phyloP scores from a whole-genome alignment of 2,113 vertebrate species.

The Acrocephalus arundinaceus region DNA sequence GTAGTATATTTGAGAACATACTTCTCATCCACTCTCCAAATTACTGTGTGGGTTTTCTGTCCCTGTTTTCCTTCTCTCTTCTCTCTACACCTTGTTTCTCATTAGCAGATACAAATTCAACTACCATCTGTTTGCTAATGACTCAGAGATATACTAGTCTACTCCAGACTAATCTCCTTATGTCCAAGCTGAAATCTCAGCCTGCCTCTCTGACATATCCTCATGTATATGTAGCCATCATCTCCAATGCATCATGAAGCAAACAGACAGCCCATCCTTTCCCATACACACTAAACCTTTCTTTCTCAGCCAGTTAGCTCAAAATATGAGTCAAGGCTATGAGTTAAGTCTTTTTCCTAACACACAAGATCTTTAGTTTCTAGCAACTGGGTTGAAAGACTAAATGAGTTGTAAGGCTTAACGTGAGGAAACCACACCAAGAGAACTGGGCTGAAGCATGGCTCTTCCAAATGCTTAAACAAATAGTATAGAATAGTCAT shows the following conservation, averaged over 20 bases:
- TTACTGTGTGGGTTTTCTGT: slow-evolving; percentile 35
- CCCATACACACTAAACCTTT: background rate
- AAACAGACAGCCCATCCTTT: background rate
- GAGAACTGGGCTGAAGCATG: background rate
- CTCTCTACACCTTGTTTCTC: slow-evolving; percentile 43
- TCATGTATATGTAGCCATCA: background rate
- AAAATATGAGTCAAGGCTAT: background rate
- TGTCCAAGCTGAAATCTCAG: slow-evolving; percentile 33
- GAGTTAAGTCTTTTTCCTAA: background rate
- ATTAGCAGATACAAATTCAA: slow-evolving; percentile 47
- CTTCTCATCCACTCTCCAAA: background rate
- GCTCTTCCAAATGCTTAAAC: background rate
- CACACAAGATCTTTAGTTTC: background rate
- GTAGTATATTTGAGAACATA: background rate
- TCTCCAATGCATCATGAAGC: background rate
- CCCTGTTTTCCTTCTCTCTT: slow-evolving; percentile 34
- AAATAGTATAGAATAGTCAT: background rate
- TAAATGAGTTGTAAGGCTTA: background rate
- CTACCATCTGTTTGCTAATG: slow-evolving; percentile 62
- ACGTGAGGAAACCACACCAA: background rate
- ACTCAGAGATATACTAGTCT: slow-evolving; percentile 45
- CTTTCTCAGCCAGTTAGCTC: background rate
- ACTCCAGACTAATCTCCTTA: slow-evolving; percentile 48
- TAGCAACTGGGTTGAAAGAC: background rate
- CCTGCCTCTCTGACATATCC: background rate